phyloP scores from a whole-genome alignment of 2,888 invertebrate genomes.

The Griposia aprilina region DNA sequence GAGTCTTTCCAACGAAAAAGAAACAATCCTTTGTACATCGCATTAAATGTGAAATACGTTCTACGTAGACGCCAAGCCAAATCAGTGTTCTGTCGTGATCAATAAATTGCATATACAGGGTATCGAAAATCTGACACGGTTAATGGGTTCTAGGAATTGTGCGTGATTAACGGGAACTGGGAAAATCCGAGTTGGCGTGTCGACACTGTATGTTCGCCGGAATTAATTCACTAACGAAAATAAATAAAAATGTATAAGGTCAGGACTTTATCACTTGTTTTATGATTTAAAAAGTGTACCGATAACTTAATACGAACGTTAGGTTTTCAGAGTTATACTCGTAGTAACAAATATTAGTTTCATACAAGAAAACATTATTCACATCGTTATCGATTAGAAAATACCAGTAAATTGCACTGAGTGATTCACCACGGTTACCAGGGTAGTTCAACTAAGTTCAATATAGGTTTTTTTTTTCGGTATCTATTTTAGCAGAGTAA shows the following conservation, averaged over 20 bases:
- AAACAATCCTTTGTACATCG: conserved; percentile 2
- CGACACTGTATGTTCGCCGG: conserved; percentile 15
- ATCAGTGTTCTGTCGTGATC: conserved; percentile 42
- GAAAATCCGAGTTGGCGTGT: conserved; percentile 23
- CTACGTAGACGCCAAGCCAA: conserved; percentile 8
- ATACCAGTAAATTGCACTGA: conserved; percentile 46
- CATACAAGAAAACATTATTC: conserved; percentile 33
- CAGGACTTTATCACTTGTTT: not conserved
- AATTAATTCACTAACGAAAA: conserved; percentile 23
- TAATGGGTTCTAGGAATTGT: conserved; percentile 35
- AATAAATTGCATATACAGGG: conserved; percentile 48
- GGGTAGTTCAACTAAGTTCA: conserved; percentile 24
- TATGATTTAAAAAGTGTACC: not conserved
- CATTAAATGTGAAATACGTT: conserved; percentile 7
- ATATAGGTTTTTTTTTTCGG: conserved; percentile 40
- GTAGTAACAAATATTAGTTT: conserved; percentile 19
- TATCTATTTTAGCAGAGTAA: conserved; percentile 49
- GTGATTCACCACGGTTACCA: conserved; percentile 33
- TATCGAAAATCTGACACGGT: conserved; percentile 40
- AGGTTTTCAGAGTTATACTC: not conserved
- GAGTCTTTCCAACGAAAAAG: not conserved
- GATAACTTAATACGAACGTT: not conserved
- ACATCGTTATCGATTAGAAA: conserved; percentile 56
- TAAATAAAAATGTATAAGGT: conserved; percentile 11
- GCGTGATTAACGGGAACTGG: conserved; percentile 38